phyloP scores from a whole-genome alignment of 92 coral and sea anemone genomes.

The Metridium senile region DNA sequence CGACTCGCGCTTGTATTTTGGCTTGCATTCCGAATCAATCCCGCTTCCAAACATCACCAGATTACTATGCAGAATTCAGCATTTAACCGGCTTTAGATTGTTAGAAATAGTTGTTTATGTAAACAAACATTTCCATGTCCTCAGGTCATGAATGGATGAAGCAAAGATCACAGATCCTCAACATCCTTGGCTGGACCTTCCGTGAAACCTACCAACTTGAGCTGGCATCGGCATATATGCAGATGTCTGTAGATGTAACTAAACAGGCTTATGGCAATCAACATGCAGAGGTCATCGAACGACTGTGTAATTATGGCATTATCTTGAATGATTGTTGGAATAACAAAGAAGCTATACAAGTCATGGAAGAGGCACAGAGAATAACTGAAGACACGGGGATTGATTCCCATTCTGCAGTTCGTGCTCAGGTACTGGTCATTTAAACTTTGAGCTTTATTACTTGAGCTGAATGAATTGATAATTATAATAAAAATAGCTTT shows the following conservation, averaged over 20 bases:
- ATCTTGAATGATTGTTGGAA: slow-evolving; percentile 81
- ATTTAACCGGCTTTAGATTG: no score
- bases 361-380: slow-evolving; percentile 65
- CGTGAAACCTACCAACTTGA: slow-evolving; percentile 78
- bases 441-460: not conserved
- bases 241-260: slow-evolving; percentile 66
- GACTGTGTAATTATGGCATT: slow-evolving; percentile 88
- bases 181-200: slow-evolving; percentile 75
- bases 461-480: no score
- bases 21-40: no score
- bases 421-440: slow-evolving; percentile 25
- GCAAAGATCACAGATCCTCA: slow-evolving; percentile 61
- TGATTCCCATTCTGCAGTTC: slow-evolving; percentile 13
- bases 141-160: slow-evolving; percentile 55
- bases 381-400: slow-evolving; percentile 41
- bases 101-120: no score
- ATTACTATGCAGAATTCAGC: no score
- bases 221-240: slow-evolving; percentile 78
- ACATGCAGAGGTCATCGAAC: slow-evolving; percentile 70
- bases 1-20: no score
- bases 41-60: no score
- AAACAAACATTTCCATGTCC: no score
- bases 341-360: slow-evolving; percentile 71
- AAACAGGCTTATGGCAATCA: slow-evolving; percentile 51
- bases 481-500: no score